phyloP scores from a whole-genome alignment of 1,140 invertebrate species.

The Globodera rostochiensis region DNA sequence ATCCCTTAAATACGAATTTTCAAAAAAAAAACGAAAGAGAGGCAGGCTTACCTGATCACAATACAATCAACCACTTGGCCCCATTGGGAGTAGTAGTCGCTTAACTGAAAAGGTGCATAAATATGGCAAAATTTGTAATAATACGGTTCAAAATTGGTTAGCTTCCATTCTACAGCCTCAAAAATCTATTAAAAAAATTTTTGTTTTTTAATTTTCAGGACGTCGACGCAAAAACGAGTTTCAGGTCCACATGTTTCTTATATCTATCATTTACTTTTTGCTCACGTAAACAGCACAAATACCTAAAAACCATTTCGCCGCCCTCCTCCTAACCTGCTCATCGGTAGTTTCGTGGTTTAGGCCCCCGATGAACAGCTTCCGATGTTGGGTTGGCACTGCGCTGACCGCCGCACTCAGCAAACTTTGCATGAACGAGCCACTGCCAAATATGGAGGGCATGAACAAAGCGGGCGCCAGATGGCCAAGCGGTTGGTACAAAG shows the following conservation, averaged over 20 bases:
- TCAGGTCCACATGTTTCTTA: too few relatives aligned
- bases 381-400: slow-evolving; percentile 35
- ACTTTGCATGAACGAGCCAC: background rate
- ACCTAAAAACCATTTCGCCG: background rate
- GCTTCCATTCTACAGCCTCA: background rate
- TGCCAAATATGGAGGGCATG: slow-evolving; percentile 1
- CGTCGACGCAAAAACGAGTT: too few relatives aligned
- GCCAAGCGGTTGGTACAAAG: slow-evolving; percentile 4
- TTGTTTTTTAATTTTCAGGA: too few relatives aligned
- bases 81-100: slow-evolving; percentile 92
- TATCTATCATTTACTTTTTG: too few relatives aligned
- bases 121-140: background rate
- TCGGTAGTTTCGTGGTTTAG: slow-evolving; percentile 78
- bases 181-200: background rate
- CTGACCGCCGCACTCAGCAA: slow-evolving; percentile 13
- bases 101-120: slow-evolving; percentile 68
- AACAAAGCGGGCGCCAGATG: background rate
- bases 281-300: too few relatives aligned
- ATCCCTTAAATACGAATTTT: slow-evolving; percentile 73
- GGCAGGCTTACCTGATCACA: slow-evolving; percentile 75
- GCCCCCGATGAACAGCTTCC: slow-evolving; percentile 44
- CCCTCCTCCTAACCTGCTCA: slow-evolving; percentile 71
- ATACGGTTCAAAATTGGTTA: background rate
- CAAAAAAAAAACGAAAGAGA: background rate
- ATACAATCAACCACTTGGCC: slow-evolving; percentile 91